Percentiles rank a stretch among this genome's conserved stretches.
phyloP scores from a whole-genome alignment of 2,888 invertebrate genomes.

The Lasius platythorax region DNA sequence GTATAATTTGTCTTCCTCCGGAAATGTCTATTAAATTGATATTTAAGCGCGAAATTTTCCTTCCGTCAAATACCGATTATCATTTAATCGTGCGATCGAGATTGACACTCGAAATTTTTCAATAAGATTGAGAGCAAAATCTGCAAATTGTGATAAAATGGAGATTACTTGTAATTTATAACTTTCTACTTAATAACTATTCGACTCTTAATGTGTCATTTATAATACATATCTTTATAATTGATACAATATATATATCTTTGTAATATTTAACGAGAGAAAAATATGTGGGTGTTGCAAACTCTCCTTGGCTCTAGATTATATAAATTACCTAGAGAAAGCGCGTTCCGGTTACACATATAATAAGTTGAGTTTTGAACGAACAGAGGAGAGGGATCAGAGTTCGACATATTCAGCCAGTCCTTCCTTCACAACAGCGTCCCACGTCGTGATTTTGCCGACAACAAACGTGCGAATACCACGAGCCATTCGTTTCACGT shows the following conservation, averaged over 20 bases:
- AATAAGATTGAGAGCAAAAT: background rate
- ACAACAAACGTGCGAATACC: conserved; percentile 92
- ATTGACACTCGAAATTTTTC: too few species aligned
- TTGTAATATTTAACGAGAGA: background rate
- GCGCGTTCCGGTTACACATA: background rate
- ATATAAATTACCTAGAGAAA: conserved; percentile 12
- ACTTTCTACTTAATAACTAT: background rate
- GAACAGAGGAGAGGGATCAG: background rate
- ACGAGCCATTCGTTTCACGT: conserved; percentile 89
- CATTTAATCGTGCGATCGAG: too few species aligned
- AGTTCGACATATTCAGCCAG: conserved; percentile 84
- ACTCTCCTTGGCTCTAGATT: background rate
- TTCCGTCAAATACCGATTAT: too few species aligned
- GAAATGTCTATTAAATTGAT: too few species aligned
- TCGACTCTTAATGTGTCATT: background rate
- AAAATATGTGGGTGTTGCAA: background rate
- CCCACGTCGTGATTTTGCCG: conserved; percentile 89
- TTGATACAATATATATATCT: background rate
- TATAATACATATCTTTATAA: background rate
- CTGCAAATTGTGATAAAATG: background rate
- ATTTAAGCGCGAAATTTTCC: too few species aligned
- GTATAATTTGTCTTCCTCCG: background rate
- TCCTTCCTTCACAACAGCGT: conserved; percentile 89
- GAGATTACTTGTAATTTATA: background rate
- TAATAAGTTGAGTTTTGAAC: background rate